A percentile compares a stretch with the other conserved stretches of the same genome.
phyloP scores from a whole-genome alignment of 2,113 vertebrate species.

The Synchiropus splendidus region DNA sequence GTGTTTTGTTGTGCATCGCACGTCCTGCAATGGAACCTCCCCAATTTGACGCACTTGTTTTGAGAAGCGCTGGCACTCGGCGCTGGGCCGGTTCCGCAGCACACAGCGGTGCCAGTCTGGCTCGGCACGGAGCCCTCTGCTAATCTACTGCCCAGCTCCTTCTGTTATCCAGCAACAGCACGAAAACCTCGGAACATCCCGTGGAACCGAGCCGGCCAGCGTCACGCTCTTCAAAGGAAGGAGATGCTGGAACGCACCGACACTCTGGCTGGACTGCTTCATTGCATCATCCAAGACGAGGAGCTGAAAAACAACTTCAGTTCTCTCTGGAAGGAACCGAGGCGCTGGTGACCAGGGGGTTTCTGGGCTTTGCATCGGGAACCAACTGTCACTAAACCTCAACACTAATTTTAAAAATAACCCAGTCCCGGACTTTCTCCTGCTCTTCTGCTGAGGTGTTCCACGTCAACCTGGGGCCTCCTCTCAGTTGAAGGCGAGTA shows the following conservation, averaged over 20 bases:
- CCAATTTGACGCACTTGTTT: slow-evolving; percentile 7
- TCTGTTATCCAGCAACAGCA: slow-evolving; percentile 39
- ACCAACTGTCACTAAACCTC: no score
- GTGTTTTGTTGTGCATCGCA: slow-evolving; percentile 26
- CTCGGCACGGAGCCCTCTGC: slow-evolving; percentile 29
- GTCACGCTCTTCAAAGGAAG: slow-evolving; percentile 24
- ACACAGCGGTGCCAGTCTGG: slow-evolving; percentile 21
- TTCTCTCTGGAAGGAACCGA: no score
- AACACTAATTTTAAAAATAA: no score
- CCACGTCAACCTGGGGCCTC: no score
- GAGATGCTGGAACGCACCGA: slow-evolving; percentile 38
- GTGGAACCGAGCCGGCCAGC: slow-evolving; percentile 23
- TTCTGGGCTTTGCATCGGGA: no score
- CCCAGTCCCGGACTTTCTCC: no score
- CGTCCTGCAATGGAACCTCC: slow-evolving; percentile 20
- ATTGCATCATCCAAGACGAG: slow-evolving; percentile 54
- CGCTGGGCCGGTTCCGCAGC: slow-evolving; percentile 24
- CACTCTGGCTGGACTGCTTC: slow-evolving; percentile 39
- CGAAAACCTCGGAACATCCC: slow-evolving; percentile 22
- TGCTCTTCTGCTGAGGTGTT: no score
- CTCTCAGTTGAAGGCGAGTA: no score
- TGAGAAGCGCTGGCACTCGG: slow-evolving; percentile 29
- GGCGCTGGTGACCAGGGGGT: no score
- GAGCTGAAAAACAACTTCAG: slow-evolving; percentile 13
- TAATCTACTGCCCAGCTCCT: slow-evolving; percentile 52